A percentile compares a stretch with the other conserved stretches of the same genome.
phyloP scores from a whole-genome alignment of 2,113 vertebrate genomes.

The Microtus richardsoni region DNA sequence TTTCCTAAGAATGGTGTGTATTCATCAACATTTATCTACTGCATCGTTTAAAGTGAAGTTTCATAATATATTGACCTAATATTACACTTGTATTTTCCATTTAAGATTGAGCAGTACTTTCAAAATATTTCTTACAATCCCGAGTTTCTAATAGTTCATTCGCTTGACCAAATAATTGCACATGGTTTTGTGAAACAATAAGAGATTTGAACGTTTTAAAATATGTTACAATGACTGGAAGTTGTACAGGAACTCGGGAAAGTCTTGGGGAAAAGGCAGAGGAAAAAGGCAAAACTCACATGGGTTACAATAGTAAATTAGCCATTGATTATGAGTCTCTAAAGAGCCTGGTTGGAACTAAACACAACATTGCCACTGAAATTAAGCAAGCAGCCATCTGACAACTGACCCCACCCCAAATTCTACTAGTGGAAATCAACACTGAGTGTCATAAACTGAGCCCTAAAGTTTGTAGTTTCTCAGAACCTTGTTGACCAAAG shows the following conservation, averaged over 20 bases:
- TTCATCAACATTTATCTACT: not conserved
- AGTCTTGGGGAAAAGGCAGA: not conserved
- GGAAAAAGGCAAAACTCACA: not conserved
- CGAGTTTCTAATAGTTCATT: not conserved
- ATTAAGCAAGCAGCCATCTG: conserved; percentile 14
- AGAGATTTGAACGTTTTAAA: conserved; percentile 4
- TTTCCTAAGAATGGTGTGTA: too few relatives aligned
- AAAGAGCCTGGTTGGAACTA: too few relatives aligned
- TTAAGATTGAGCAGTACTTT: not conserved
- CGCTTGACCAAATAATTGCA: conserved; percentile 21
- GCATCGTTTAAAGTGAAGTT: not conserved
- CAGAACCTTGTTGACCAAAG: conserved; percentile 69
- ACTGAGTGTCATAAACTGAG: conserved; percentile 30
- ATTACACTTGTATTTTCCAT: not conserved
- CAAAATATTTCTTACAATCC: not conserved
- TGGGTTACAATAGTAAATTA: conserved; percentile 1
- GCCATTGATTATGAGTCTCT: not conserved
- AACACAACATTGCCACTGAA: too few relatives aligned
- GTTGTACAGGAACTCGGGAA: conserved; percentile 29
- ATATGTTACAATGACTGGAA: not conserved
- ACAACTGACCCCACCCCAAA: not conserved
- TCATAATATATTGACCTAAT: too few relatives aligned
- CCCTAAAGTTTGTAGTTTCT: conserved; percentile 61
- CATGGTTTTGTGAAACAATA: conserved; percentile 17
- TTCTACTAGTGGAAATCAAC: conserved; percentile 70